Conservation (phyloP, 2,797 vertebrate species). For the Florisuga fusca region DNA sequence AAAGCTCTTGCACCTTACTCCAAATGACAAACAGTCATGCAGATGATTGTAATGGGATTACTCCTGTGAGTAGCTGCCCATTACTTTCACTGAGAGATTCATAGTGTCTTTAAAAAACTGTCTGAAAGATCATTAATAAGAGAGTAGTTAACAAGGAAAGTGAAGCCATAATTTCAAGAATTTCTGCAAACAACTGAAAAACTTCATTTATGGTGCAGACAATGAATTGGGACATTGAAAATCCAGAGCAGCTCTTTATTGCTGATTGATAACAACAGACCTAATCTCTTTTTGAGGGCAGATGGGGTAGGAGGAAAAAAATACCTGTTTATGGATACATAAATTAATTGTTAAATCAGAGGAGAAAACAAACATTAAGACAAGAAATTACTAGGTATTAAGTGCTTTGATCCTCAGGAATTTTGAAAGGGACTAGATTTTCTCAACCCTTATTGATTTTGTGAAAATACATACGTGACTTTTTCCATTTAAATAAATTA, state of each 20-base stretch:
- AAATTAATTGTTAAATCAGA: neutral
- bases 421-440: neutral
- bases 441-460: neutral
- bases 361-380: neutral
- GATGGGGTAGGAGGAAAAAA: neutral
- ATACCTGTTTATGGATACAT: neutral
- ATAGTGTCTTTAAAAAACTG: slow-evolving; percentile 41
- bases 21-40: slow-evolving; percentile 42
- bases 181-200: slow-evolving; percentile 52
- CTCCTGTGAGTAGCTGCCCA: slow-evolving; percentile 41
- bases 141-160: slow-evolving; percentile 55
- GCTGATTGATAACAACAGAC: neutral
- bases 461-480: neutral
- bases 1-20: slow-evolving; percentile 32
- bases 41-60: slow-evolving; percentile 54
- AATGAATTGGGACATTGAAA: neutral
- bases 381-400: neutral
- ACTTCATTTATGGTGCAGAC: neutral
- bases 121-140: slow-evolving; percentile 52
- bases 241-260: neutral
- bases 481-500: neutral
- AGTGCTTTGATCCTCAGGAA: neutral
- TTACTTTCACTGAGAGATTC: slow-evolving; percentile 56
- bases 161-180: slow-evolving; percentile 1
- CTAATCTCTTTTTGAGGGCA: neutral